These are phyloP conservation scores for Nyctibius grandis DNA, from an alignment of 2,797 vertebrate genomes.

Conservation along the genomic window DNA sequence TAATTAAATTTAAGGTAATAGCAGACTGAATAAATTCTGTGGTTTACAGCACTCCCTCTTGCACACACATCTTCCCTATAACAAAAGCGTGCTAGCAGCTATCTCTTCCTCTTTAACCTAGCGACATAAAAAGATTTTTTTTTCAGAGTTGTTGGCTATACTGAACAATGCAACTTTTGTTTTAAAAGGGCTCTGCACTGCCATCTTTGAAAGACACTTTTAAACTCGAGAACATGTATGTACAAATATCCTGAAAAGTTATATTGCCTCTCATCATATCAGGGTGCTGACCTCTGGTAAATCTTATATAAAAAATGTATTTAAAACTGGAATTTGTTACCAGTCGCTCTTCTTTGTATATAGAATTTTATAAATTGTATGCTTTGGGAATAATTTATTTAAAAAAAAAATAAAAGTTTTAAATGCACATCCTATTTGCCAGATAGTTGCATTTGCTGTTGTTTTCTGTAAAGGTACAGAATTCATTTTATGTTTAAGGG, in stretches of 20 bases:
- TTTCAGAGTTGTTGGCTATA: slow-evolving; percentile 40
- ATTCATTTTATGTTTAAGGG: slow-evolving; percentile 74
- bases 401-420: slow-evolving; percentile 71
- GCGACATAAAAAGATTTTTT: neutral
- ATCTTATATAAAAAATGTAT: slow-evolving; percentile 77
- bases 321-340: slow-evolving; percentile 89
- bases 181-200: slow-evolving; percentile 88
- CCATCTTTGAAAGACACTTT: slow-evolving; percentile 78
- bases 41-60: slow-evolving; percentile 31
- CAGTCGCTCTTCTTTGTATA: slow-evolving; percentile 83
- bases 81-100: slow-evolving; percentile 29
- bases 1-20: neutral
- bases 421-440: slow-evolving; percentile 67
- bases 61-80: slow-evolving; percentile 16
- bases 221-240: slow-evolving; percentile 73
- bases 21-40: neutral
- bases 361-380: slow-evolving; percentile 88
- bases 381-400: slow-evolving; percentile 93
- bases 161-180: slow-evolving; percentile 80
- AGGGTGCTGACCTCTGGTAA: slow-evolving; percentile 78
- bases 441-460: slow-evolving; percentile 54
- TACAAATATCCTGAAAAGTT: slow-evolving; percentile 82
- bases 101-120: slow-evolving; percentile 30
- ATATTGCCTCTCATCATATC: slow-evolving; percentile 78
- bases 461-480: slow-evolving; percentile 64